phyloP scores from a whole-genome alignment of 2,888 invertebrate species.

The Erpobdella octoculata region DNA sequence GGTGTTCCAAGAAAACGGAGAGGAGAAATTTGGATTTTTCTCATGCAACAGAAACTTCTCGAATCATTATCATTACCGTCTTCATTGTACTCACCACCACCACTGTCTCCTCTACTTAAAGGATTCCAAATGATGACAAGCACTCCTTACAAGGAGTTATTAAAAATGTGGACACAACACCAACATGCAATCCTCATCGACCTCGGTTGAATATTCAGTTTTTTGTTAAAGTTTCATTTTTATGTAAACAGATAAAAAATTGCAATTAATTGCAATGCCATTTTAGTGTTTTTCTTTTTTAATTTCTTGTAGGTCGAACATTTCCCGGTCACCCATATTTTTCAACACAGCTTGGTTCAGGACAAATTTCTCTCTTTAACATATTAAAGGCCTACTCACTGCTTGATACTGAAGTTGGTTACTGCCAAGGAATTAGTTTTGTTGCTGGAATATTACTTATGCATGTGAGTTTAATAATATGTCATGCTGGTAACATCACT shows the following conservation, averaged over 20 bases:
- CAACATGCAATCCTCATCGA: constrained; percentile 94
- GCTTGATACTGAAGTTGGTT: constrained; percentile 84
- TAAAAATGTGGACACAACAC: constrained; percentile 83
- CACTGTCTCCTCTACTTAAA: background rate
- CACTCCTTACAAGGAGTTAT: constrained; percentile 66
- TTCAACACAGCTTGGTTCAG: constrained; percentile 79
- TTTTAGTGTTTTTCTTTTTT: background rate
- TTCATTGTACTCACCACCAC: background rate
- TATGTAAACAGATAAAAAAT: no score
- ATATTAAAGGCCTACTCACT: constrained; percentile 89
- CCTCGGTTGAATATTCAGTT: no score
- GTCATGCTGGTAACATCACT: background rate
- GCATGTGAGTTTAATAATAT: constrained; percentile 63
- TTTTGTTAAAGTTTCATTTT: no score
- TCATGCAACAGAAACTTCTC: constrained; percentile 68
- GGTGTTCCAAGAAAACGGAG: constrained; percentile 76
- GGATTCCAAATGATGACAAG: background rate
- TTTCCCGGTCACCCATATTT: constrained; percentile 91
- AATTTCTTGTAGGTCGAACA: constrained; percentile 63
- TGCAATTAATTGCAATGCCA: background rate
- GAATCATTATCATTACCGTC: constrained; percentile 25
- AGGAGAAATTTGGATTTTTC: constrained; percentile 83
- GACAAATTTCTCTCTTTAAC: constrained; percentile 86
- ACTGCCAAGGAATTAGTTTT: constrained; percentile 91
- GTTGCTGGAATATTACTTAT: constrained; percentile 84